Base-by-base conservation (phyloP, 2,888 invertebrate species). In the Habrosyne pyritoides region DNA sequence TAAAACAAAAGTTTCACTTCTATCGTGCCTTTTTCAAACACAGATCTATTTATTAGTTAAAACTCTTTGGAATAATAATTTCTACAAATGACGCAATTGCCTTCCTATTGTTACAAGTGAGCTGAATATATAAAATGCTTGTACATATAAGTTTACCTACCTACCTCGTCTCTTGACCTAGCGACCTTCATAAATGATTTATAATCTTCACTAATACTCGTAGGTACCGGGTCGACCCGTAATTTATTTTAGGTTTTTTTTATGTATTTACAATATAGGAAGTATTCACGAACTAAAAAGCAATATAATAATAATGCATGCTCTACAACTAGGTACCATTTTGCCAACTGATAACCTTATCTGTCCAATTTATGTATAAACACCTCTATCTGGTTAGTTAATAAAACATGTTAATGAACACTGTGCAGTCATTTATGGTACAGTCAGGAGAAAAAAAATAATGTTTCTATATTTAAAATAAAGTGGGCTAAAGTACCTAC, bases 291-390 rank as follows among this genome's bases (percentile, higher is more conserved):
- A 42, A 18, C 14, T 18, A 42, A 36, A 24, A 8, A 18, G 42
- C 49, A 30, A 53, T 50, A 52, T 53, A 69, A 68, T 62, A 61
- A 61, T 56, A 57, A 55, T 49, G 53, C 59, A 53, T 65, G 52
- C 53, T 52, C 47, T 51, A 60, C 61, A 69, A 60, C 68, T 61
- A 66, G 57, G 61, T 61, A 60, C 68, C 64, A 63, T 66, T 67
- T 60, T 65, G 65, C 61, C 61, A 60, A 58, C 79, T 83, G 90
- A 90, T 91, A 90, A 81, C 79, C 73, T 84, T 90, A 90, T 90
- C 91, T 77, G 72, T 69, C 70, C 75, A 82, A 87, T 88, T 86
- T 86, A 81, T 82, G 75, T 86, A 87, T 85, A 86, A 87, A 89
- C 85, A 87, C 67, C 72, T 77, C 78, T 89, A 88, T 89, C 87